Evolutionary conservation across 2,113 vertebrate species (phyloP), one percentile per base, ranked within the genome.

Genomic region (Dasypus novemcinctus): DNA sequence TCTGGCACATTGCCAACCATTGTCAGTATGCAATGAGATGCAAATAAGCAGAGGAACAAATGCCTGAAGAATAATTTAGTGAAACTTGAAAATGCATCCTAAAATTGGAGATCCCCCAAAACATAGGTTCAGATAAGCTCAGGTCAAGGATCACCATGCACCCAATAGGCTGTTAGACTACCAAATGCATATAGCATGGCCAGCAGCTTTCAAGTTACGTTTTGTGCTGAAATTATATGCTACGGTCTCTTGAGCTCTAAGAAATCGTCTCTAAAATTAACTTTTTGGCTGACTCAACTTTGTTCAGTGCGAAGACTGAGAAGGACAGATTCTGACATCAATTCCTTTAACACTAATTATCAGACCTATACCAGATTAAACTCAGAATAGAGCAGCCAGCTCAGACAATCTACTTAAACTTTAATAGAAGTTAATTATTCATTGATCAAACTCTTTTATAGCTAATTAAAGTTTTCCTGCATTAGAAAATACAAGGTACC

Each of bases 381-480:
- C 97, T 97, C 97, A 96, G 94, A 98, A 97, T 95, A 94, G 97
- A 98, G 97, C 97, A 98, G 96, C 97, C 17, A 69, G 98, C 98
- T 98, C 97, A 98, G 95, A 95, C 97, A 97, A 98, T 97, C 98
- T 98, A 97, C 98, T 98, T 98, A 98, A 98, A 98, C 96, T 98
- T 98, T 98, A 98, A 98, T 98, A 87, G 97, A 98, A 98, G 98
- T 98, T 98, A 98, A 98, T 98, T 98, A 98, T 98, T 98, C 98
- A 98, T 98, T 98, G 98, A 98, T 98, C 97, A 98, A 98, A 98
- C 98, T 98, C 97, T 98, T 98, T 98, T 98, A 98, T 90, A 97
- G 94, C 98, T 98, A 98, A 98, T 99, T 98, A 98, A 98, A 98
- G 94, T 95, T 97, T 98, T 98, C 97, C 96, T 96, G 91, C 81